Evolutionary conservation across 2,113 vertebrate species (phyloP).

Genomic region (Clupea harengus): DNA sequence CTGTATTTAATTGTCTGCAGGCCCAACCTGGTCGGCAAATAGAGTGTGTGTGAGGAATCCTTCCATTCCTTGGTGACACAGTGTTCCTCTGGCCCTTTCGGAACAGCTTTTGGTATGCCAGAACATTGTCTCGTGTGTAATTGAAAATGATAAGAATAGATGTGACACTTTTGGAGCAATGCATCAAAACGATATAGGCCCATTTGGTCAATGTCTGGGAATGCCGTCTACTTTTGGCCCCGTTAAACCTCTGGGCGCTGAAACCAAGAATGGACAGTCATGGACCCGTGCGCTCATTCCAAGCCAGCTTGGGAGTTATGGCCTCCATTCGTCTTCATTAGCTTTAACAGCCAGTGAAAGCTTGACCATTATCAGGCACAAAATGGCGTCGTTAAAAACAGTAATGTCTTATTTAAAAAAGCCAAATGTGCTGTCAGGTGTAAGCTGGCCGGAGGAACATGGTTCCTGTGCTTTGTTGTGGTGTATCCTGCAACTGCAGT

Average conservation of each 20-base stretch:
- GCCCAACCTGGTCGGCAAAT: neutral
- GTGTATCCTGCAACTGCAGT: neutral
- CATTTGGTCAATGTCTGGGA: conserved; percentile 38
- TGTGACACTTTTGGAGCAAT: conserved; percentile 29
- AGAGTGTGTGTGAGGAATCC: neutral
- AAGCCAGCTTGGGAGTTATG: neutral
- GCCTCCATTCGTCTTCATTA: conserved; percentile 1
- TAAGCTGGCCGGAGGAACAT: neutral
- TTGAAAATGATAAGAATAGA: conserved; percentile 46
- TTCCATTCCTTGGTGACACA: neutral
- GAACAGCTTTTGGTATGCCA: neutral
- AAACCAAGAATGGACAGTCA: conserved; percentile 10
- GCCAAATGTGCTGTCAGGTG: neutral
- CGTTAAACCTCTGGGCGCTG: neutral
- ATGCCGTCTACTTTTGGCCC: conserved; percentile 34
- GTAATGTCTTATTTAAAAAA: conserved; percentile 1
- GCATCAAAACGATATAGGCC: conserved; percentile 22
- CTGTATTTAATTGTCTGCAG: neutral
- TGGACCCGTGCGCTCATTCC: neutral
- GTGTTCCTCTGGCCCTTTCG: neutral
- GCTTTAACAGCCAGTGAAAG: neutral
- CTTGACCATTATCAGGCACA: neutral
- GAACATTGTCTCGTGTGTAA: conserved; percentile 29
- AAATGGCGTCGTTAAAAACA: neutral
- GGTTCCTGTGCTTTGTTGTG: neutral